Evolutionary conservation across 2,888 invertebrate species (phyloP), one percentile per base, ranked within the genome.

Genomic region (Ectropis crepuscularia): DNA sequence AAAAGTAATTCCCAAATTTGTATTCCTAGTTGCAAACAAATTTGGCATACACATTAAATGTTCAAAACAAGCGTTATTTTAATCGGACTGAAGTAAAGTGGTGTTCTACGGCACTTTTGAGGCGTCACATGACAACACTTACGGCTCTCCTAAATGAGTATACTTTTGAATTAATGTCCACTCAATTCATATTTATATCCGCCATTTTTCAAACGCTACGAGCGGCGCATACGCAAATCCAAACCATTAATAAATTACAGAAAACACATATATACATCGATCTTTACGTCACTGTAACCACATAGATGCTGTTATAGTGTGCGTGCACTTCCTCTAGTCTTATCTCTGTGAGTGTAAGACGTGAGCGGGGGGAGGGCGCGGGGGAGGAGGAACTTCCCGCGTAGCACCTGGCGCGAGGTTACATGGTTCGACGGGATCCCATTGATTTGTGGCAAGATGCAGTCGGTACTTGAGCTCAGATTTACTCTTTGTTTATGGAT

Each of bases 371-470:
- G 70, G 55, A 67, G 63, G 61, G 66, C 42, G 63, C 16, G 63
- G 70, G 74, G 76, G 70, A 74, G 72, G 70, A 77, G 80, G 77
- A 74, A 88, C 90, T 87, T 90, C 92, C 90, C 90, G 92, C 87
- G 82, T 85, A 90, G 90, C 92, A 92, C 92, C 92, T 92, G 92
- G 92, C 90, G 89, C 76, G 87, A 86, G 89, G 87, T 83, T 87
- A 86, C 88, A 82, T 83, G 79, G 75, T 78, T 83, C 86, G 83
- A 86, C 85, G 80, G 84, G 85, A 86, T 88, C 87, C 79, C 88
- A 89, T 88, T 90, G 90, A 90, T 90, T 91, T 89, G 88, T 89
- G 80, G 85, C 84, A 76, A 88, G 87, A 85, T 82, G 81, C 80
- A 81, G 78, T 79, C 78, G 5, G 77, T 78, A 82, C 78, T 80